These are phyloP conservation scores for Aulostomus chinensis DNA, from an alignment of 2,797 vertebrate species.

Conservation along the genomic window DNA sequence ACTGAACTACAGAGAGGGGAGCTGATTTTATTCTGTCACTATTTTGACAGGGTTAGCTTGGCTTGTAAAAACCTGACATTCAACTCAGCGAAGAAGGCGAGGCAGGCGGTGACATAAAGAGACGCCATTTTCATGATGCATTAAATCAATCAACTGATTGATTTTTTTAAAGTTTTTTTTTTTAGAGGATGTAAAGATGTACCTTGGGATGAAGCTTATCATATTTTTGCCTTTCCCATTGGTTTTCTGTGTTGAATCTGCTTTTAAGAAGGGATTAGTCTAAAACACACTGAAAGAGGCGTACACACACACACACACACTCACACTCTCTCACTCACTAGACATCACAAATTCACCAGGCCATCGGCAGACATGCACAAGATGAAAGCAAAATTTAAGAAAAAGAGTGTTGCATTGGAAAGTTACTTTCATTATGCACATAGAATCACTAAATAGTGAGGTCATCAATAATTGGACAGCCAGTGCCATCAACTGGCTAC, in stretches of 20 bases:
- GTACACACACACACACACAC: not conserved
- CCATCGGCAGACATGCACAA: no score
- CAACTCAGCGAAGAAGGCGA: constrained; percentile 1
- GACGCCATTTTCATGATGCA: not conserved
- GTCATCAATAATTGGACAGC: no score
- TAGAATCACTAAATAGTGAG: no score
- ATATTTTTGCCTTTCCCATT: constrained; percentile 19
- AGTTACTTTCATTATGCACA: no score
- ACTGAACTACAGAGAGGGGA: constrained; percentile 47
- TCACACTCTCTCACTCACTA: no score
- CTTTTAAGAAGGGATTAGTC: constrained; percentile 30
- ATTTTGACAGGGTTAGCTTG: constrained; percentile 46
- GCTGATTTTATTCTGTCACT: constrained; percentile 36
- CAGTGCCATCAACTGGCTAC: no score
- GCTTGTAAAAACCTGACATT: constrained; percentile 21
- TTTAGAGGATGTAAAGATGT: not conserved
- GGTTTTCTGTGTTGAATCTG: constrained; percentile 13
- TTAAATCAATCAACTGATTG: not conserved
- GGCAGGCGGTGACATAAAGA: no score
- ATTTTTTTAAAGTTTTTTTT: not conserved
- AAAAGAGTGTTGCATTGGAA: no score
- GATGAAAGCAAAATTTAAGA: no score
- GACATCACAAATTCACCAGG: no score
- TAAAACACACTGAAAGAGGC: constrained; percentile 18
- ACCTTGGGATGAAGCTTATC: no score